A percentile compares a stretch with the other conserved stretches of the same genome.
These are phyloP conservation scores for Caenorhabditis sp. DNA, from an alignment of 2,888 invertebrate genomes.

Conservation along the genomic window DNA sequence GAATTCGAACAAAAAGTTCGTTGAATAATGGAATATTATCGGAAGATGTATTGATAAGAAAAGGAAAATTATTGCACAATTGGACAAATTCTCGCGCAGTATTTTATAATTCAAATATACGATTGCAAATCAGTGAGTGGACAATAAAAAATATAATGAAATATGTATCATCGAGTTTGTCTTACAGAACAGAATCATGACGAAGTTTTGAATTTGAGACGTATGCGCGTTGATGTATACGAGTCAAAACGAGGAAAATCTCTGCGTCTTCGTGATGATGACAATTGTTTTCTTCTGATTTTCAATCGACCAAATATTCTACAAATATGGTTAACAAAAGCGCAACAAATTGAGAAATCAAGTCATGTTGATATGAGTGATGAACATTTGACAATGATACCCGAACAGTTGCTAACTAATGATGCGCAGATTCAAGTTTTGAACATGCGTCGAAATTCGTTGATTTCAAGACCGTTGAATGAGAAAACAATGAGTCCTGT, in stretches of 20 bases:
- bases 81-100: constrained; percentile 47
- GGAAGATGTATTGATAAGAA: constrained; percentile 43
- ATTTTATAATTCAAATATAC: constrained; percentile 49
- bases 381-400: constrained; percentile 73
- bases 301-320: constrained; percentile 24
- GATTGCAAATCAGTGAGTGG: constrained; percentile 46
- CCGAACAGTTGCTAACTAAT: constrained; percentile 72
- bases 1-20: constrained; percentile 26
- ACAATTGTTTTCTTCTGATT: constrained; percentile 18
- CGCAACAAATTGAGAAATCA: constrained; percentile 34
- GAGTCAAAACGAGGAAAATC: constrained; percentile 28
- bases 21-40: constrained; percentile 39
- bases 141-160: too few relatives aligned
- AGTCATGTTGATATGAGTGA: constrained; percentile 71
- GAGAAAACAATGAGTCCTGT: constrained; percentile 44
- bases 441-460: constrained; percentile 72
- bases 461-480: constrained; percentile 47
- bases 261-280: constrained; percentile 18
- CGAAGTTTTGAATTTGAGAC: constrained; percentile 22
- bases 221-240: constrained; percentile 23
- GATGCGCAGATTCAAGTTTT: constrained; percentile 68
- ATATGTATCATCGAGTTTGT: too few relatives aligned
- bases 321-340: constrained; percentile 25
- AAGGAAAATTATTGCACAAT: constrained; percentile 46
- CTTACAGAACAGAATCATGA: constrained; percentile 35